phyloP scores from a whole-genome alignment of 2,797 vertebrate genomes.

The Leucoraja ocellata region DNA sequence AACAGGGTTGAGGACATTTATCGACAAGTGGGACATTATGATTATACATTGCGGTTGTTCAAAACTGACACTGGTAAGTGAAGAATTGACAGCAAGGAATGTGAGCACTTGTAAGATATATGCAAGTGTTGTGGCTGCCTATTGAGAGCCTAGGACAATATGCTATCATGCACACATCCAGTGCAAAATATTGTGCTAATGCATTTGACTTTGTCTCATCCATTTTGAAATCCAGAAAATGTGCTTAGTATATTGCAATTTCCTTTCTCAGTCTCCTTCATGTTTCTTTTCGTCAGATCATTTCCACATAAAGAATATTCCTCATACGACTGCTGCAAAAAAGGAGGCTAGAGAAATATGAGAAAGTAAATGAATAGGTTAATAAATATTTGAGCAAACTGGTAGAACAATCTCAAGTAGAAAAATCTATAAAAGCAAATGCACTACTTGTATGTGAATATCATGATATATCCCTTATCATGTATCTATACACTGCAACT shows the following conservation, averaged over 20 bases:
- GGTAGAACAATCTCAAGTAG: neutral
- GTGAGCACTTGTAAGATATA: neutral
- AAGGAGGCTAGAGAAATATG: neutral
- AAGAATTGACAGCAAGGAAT: neutral
- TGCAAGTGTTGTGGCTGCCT: neutral
- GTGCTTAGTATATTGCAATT: neutral
- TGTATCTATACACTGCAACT: too few relatives aligned
- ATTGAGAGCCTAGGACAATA: neutral
- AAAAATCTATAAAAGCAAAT: neutral
- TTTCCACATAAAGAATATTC: neutral
- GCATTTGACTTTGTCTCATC: neutral
- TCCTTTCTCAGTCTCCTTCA: neutral
- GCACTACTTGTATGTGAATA: neutral
- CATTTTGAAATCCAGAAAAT: neutral
- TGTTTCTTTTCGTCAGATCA: neutral
- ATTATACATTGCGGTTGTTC: neutral
- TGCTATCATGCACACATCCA: too few relatives aligned
- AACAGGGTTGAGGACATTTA: neutral
- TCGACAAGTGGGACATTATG: constrained; percentile 1
- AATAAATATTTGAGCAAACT: neutral
- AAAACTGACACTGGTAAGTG: neutral
- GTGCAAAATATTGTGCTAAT: neutral
- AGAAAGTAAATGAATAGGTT: neutral
- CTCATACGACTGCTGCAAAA: neutral
- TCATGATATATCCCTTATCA: too few relatives aligned